Evolutionary conservation across 1,140 invertebrate genomes (phyloP).

Genomic region (Tribolium castaneum): DNA sequence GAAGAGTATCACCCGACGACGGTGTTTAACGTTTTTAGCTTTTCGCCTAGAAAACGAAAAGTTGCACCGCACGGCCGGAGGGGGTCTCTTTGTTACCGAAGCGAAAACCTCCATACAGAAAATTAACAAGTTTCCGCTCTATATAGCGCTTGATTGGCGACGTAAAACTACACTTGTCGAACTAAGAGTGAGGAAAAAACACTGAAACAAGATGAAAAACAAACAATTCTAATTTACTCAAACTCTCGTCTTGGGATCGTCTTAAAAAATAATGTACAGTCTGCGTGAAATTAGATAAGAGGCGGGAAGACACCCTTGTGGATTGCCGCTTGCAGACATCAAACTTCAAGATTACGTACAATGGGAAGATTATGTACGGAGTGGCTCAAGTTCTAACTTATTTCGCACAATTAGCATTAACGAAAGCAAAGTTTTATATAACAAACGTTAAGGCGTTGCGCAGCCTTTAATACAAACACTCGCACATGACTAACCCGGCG

Average conservation of each 20-base stretch:
- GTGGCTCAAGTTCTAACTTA: not conserved
- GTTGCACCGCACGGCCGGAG: not conserved
- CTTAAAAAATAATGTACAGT: not conserved
- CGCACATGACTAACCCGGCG: too few species aligned
- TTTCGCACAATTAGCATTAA: not conserved
- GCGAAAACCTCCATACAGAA: not conserved
- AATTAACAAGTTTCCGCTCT: constrained; percentile 2
- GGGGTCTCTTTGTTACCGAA: not conserved
- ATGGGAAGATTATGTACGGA: not conserved
- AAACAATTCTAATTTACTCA: not conserved
- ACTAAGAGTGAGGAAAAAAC: not conserved
- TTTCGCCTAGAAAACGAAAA: not conserved
- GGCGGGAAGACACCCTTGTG: not conserved
- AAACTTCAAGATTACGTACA: not conserved
- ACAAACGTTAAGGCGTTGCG: not conserved
- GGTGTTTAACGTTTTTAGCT: not conserved
- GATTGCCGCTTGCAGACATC: not conserved
- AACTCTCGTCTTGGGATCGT: not conserved
- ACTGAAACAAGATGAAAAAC: not conserved
- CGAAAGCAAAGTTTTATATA: not conserved
- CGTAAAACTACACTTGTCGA: not conserved
- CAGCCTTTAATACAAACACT: too few species aligned
- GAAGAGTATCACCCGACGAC: not conserved
- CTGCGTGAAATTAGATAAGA: not conserved
- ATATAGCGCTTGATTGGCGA: not conserved